Evolutionary conservation across 1,140 invertebrate species (phyloP).

Genomic region (Anastrepha ludens): DNA sequence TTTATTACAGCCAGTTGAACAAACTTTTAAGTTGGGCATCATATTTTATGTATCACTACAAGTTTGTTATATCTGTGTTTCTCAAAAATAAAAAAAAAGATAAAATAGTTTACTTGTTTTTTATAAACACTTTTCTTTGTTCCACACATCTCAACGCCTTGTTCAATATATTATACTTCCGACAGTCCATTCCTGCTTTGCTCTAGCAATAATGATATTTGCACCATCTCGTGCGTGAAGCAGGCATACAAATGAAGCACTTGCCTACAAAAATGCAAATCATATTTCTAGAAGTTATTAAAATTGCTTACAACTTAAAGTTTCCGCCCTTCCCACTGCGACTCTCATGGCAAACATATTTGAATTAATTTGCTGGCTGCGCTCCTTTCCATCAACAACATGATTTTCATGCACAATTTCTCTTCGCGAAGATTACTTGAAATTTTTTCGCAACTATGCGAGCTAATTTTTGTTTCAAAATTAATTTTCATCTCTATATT

Average conservation of each 20-base stretch:
- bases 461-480: not conserved
- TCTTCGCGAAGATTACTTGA: not conserved
- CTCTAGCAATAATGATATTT: no score
- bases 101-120: no score
- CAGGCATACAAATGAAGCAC: not conserved
- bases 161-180: no score
- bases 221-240: not conserved
- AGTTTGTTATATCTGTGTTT: no score
- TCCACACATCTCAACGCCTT: no score
- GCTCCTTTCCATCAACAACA: not conserved
- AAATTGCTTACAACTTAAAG: not conserved
- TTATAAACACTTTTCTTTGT: no score
- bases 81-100: no score
- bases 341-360: not conserved
- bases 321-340: not conserved
- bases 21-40: no score
- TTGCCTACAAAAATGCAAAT: not conserved
- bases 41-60: no score
- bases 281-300: not conserved
- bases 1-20: no score
- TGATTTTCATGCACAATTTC: not conserved
- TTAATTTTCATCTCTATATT: not conserved
- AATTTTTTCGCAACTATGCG: not conserved
- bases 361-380: not conserved
- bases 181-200: no score